Conservation (phyloP, 1,140 invertebrate genomes). For the Dinothrombium tinctorium region DNA sequence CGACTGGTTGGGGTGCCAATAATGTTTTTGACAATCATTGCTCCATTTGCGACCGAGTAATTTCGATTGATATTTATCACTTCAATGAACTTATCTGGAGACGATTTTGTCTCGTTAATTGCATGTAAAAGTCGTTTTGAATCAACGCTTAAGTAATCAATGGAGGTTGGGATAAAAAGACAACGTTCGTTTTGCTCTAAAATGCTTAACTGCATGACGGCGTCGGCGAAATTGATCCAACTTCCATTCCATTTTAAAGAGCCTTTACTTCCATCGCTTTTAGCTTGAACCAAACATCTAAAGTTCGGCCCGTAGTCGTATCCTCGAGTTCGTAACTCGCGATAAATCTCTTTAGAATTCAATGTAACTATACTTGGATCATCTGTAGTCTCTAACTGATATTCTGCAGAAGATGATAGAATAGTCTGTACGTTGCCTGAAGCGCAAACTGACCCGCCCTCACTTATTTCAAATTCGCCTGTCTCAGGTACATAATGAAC, state of each 20-base stretch:
- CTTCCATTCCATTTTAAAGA: constrained; percentile 23
- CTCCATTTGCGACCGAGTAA: too few relatives aligned
- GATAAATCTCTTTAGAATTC: constrained; percentile 30
- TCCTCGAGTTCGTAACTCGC: constrained; percentile 26
- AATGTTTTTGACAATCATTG: too few relatives aligned
- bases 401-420: too few relatives aligned
- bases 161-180: constrained; percentile 60
- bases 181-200: constrained; percentile 35
- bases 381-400: too few relatives aligned
- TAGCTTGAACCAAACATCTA: constrained; percentile 41
- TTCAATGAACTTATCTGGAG: too few relatives aligned
- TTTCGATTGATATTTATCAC: too few relatives aligned
- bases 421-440: not conserved
- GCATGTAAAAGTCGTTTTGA: constrained; percentile 3
- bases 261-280: not conserved
- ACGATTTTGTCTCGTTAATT: too few relatives aligned
- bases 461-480: not conserved
- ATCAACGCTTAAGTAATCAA: constrained; percentile 38
- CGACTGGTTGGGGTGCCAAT: too few relatives aligned
- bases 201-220: constrained; percentile 21
- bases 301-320: constrained; percentile 40
- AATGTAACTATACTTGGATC: too few relatives aligned
- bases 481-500: not conserved
- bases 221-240: constrained; percentile 30
- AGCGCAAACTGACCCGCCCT: not conserved